phyloP scores from a whole-genome alignment of 2,888 invertebrate genomes.

The Choreutis nemorana region DNA sequence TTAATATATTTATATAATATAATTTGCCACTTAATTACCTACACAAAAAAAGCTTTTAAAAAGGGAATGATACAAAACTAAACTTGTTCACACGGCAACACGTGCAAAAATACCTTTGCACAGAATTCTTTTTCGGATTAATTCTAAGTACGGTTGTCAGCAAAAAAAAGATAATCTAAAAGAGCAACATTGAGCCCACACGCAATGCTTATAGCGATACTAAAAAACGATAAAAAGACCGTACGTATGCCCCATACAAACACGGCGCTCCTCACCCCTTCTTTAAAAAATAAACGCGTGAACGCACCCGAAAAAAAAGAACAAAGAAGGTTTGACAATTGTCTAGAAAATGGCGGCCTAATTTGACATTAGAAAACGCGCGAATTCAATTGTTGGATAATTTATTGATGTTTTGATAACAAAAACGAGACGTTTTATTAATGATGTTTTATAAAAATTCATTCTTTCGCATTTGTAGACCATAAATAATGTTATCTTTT shows the following conservation, averaged over 20 bases:
- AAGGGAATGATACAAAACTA: too few species aligned
- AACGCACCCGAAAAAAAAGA: slow-evolving; percentile 40
- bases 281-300: slow-evolving; percentile 34
- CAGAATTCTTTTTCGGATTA: slow-evolving; percentile 8
- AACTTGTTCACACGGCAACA: slow-evolving; percentile 26
- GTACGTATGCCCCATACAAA: slow-evolving; percentile 25
- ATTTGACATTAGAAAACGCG: slow-evolving; percentile 62
- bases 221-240: slow-evolving; percentile 15
- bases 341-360: slow-evolving; percentile 48
- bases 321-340: slow-evolving; percentile 36
- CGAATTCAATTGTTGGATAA: slow-evolving; percentile 55
- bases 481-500: slow-evolving; percentile 41
- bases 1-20: too few species aligned
- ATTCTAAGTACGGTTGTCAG: not conserved
- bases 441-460: slow-evolving; percentile 40
- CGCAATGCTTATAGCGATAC: slow-evolving; percentile 20
- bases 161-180: slow-evolving; percentile 21
- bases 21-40: too few species aligned
- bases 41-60: too few species aligned
- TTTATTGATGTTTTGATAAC: slow-evolving; percentile 56
- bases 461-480: slow-evolving; percentile 28
- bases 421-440: slow-evolving; percentile 38
- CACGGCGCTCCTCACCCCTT: slow-evolving; percentile 33
- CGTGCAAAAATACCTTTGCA: slow-evolving; percentile 17
- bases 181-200: slow-evolving; percentile 33